Evolutionary conservation across 37 sponge, comb jelly and placozoan genomes (phyloP), one percentile per base, ranked within the genome.

Genomic region (Tethya wilhelma): DNA sequence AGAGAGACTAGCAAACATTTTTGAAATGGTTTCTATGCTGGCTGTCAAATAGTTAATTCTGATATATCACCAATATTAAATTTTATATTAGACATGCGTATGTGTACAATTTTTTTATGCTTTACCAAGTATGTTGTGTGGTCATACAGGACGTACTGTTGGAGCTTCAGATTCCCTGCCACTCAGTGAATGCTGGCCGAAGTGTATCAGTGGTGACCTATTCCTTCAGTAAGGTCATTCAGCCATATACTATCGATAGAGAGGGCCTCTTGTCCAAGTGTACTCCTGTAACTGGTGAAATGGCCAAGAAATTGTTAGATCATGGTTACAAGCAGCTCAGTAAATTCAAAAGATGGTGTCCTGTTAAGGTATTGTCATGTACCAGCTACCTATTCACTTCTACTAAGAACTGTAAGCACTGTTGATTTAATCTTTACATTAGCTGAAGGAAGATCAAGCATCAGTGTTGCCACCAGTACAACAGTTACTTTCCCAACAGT

Each of bases 241-340:
- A 40, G 0, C 90, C 64, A 0, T 88, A 70, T 56, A 84, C 79
- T 33, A 64, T 77, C 14, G 79, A 84, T 41, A 83, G 98, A 64
- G 57, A 59, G 29, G 90, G 95, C 3, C 78, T 98, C 65, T 75
- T 98, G 36, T 23, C 79, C 19, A 93, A 92, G 56, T 93, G 93
- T 34, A 75, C 87, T 38, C 71, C 81, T 11, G 64, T 95, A 20
- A 66, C 76, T 43, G 73, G 46, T 40, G 64, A 69, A 1, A 79
- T 68, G 8, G 95, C 98, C 19, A 90, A 83, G 68, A 74, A 69
- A 26, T 74, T 98, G 44, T 56, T 93, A 1, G 89, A 90, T 28
- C 73, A 77, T 43, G 88, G 96, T 38, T 98, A 93, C 78, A 98
- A 98, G 79, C 84, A 88, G 30, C 46, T 84, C 37, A 95, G 93